Evolutionary conservation across 2,888 invertebrate species (phyloP), one percentile per base, ranked within the genome.

Genomic region (Osmoderma eremita): DNA sequence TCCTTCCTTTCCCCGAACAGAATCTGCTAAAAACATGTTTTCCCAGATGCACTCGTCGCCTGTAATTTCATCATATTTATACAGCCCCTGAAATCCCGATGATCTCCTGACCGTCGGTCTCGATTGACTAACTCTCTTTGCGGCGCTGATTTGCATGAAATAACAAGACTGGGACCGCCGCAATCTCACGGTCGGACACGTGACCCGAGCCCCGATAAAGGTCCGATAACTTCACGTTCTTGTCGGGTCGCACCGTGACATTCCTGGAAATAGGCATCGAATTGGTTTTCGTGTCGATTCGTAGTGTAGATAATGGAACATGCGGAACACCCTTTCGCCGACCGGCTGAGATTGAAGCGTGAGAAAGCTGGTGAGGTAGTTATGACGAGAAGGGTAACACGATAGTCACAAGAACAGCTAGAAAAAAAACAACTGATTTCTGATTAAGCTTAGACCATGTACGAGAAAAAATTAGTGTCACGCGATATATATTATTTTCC

Each of bases 81-180:
- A 61, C 45, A 61, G 45, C 48, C 45, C 58, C 45, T n/a, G 45
- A 61, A 61, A 61, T 61, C 45, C 58, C 36, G 45, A 30, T 48
- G 45, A 61, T 61, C 58, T 61, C 30, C 71, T 75, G 75, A 76
- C 74, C 75, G 70, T 70, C 72, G 73, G 71, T 71, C 74, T 72
- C 71, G 71, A 75, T 76, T 75, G 74, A 61, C 56, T 56, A 41
- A 41, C 58, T 61, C 58, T 61, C 45, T 74, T 71, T 72, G 69
- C 58, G 58, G 45, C 58, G 45, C 75, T 76, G 77, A 79, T 79
- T 79, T 79, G 78, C 78, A 79, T 79, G 75, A 73, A 75, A 75
- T 78, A 77, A 77, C 78, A 78, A 78, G 76, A 67, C 73, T 66
- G 67, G 75, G 72, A 72, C 58, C 58, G 45, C 73, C 73, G 72